Percentiles rank a stretch among this genome's conserved stretches.
Evolutionary conservation across 2,797 vertebrate species (phyloP).

Genomic region (Cryptoblepharus egeriae): DNA sequence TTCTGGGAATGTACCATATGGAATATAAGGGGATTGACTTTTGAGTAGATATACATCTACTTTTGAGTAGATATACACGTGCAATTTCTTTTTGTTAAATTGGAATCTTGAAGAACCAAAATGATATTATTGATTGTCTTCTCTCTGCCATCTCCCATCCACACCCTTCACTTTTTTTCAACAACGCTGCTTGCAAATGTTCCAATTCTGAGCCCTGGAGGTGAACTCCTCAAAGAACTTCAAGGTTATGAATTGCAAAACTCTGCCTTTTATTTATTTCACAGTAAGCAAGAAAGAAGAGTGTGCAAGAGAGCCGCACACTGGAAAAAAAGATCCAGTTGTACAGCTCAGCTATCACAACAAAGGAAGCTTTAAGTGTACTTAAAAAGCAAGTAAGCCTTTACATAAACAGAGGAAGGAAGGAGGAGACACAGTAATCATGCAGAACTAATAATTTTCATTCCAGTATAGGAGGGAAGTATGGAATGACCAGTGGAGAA

Average conservation of each 20-base stretch:
- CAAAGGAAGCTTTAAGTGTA: slow-evolving; percentile 60
- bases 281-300: slow-evolving; percentile 54
- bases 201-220: slow-evolving; percentile 70
- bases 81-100: slow-evolving; percentile 39
- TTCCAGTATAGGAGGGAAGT: slow-evolving; percentile 47
- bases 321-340: slow-evolving; percentile 62
- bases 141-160: slow-evolving; percentile 8
- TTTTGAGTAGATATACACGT: too few relatives aligned
- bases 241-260: slow-evolving; percentile 78
- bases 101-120: slow-evolving; percentile 48
- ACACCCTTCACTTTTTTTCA: slow-evolving; percentile 14
- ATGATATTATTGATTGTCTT: slow-evolving; percentile 55
- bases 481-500: slow-evolving; percentile 54
- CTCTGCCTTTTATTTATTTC: slow-evolving; percentile 74
- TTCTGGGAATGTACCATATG: too few relatives aligned
- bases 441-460: slow-evolving; percentile 58
- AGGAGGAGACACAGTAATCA: slow-evolving; percentile 38
- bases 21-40: too few relatives aligned
- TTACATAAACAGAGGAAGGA: slow-evolving; percentile 57
- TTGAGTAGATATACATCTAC: too few relatives aligned
- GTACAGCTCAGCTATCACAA: slow-evolving; percentile 56
- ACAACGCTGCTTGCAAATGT: slow-evolving; percentile 68
- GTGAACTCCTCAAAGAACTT: slow-evolving; percentile 72
- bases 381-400: slow-evolving; percentile 62
- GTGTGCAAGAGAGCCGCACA: slow-evolving; percentile 49